Percentiles rank a stretch among this genome's conserved stretches.
These are phyloP conservation scores for Diorhabda sublineata DNA, from an alignment of 1,140 invertebrate genomes.

Conservation along the genomic window DNA sequence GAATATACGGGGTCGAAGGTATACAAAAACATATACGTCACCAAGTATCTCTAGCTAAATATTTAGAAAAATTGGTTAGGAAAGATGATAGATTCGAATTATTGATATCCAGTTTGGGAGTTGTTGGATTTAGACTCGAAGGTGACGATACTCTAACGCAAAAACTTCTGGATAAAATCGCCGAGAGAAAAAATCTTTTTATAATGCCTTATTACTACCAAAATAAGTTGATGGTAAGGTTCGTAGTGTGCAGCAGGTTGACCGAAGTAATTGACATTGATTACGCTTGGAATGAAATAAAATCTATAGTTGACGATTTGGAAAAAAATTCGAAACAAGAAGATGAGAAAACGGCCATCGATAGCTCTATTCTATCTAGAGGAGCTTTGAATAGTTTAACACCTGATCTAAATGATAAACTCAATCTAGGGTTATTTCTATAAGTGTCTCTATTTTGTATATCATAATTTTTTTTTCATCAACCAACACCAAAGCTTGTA, in stretches of 20 bases:
- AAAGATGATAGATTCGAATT: constrained; percentile 77
- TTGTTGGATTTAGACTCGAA: constrained; percentile 85
- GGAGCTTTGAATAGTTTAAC: neutral
- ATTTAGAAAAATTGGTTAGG: constrained; percentile 68
- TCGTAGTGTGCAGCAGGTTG: constrained; percentile 74
- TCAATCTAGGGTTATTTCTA: constrained; percentile 10
- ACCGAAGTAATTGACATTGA: constrained; percentile 68
- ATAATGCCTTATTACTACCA: constrained; percentile 71
- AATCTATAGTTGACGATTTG: constrained; percentile 37
- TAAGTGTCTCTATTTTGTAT: neutral
- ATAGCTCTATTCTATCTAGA: neutral
- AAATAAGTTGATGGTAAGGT: constrained; percentile 71
- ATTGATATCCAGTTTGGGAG: constrained; percentile 57
- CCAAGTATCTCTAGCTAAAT: constrained; percentile 68
- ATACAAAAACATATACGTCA: constrained; percentile 75
- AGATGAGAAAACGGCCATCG: neutral
- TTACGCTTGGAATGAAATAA: constrained; percentile 79
- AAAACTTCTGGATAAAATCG: constrained; percentile 70
- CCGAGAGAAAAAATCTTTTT: constrained; percentile 75
- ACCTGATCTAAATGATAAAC: constrained; percentile 6
- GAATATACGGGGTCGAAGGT: constrained; percentile 76
- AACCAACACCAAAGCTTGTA: neutral
- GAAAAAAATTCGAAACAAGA: neutral
- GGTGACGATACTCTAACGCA: constrained; percentile 71
- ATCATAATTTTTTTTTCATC: neutral